A percentile compares a stretch with the other conserved stretches of the same genome.
phyloP scores from a whole-genome alignment of 1,140 invertebrate species.

The Uloborus diversus region DNA sequence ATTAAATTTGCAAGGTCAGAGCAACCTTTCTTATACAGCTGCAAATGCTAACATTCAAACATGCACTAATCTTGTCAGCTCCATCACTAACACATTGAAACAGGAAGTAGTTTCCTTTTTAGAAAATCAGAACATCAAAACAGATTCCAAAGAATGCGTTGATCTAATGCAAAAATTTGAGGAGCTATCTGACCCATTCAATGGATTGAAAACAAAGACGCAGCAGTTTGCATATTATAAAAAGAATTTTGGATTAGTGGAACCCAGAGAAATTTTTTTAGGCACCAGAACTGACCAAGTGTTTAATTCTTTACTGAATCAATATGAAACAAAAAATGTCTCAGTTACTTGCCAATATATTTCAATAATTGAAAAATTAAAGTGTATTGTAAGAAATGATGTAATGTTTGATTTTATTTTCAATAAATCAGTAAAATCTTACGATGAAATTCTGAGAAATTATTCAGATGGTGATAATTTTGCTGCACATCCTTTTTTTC shows the following conservation, averaged over 20 bases:
- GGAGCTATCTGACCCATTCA: not conserved
- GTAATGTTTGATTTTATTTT: not conserved
- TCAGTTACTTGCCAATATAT: not conserved
- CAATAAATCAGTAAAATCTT: not conserved
- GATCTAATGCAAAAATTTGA: constrained; percentile 1
- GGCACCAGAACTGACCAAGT: not conserved
- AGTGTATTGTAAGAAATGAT: not conserved
- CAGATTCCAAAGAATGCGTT: not conserved
- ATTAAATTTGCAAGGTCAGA: too few species aligned
- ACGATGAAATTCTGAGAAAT: not conserved
- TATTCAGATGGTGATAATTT: not conserved
- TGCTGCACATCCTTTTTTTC: not conserved
- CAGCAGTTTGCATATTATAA: constrained; percentile 8
- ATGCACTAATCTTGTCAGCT: too few species aligned
- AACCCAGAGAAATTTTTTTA: not conserved
- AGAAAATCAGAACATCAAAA: not conserved
- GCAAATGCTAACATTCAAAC: too few species aligned
- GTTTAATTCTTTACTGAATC: not conserved
- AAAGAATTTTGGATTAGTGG: not conserved
- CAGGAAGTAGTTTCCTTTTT: not conserved
- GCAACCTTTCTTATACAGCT: too few species aligned
- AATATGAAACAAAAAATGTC: not conserved
- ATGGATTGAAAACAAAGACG: not conserved
- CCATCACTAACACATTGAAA: too few species aligned
- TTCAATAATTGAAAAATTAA: not conserved